Conservation (phyloP, 1,140 invertebrate genomes). For the Charaxes varanes region DNA sequence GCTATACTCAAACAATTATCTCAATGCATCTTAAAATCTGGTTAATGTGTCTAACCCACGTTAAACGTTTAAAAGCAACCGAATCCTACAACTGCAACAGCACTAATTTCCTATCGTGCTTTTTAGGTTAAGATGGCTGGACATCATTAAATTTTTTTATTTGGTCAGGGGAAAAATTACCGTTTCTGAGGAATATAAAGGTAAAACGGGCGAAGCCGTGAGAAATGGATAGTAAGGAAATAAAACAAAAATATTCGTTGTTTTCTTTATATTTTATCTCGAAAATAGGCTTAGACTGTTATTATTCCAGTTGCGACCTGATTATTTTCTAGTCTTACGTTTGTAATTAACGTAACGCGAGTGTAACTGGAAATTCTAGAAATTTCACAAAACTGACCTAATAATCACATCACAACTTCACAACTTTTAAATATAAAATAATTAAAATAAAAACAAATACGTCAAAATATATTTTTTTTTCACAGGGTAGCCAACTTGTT, state of each 20-base stretch:
- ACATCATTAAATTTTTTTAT: no score
- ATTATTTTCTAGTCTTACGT: constrained; percentile 25
- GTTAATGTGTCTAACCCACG: no score
- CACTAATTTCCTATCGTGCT: no score
- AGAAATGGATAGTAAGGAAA: no score
- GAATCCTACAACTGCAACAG: no score
- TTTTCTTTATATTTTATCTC: constrained; percentile 42
- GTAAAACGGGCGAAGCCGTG: no score
- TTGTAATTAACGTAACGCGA: constrained; percentile 18
- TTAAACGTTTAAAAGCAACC: no score
- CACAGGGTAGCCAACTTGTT: constrained; percentile 27
- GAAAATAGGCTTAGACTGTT: constrained; percentile 56
- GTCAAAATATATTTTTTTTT: constrained; percentile 25
- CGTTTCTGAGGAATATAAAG: no score
- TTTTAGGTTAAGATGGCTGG: no score
- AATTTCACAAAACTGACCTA: constrained; percentile 17
- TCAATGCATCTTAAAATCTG: no score
- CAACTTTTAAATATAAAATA: constrained; percentile 15
- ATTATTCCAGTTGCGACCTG: constrained; percentile 36
- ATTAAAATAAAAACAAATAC: constrained; percentile 26
- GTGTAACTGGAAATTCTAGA: constrained; percentile 20
- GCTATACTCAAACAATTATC: no score
- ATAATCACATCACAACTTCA: constrained; percentile 35
- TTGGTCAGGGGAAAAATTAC: no score
- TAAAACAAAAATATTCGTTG: constrained; percentile 22